Evolutionary conservation across 2,888 invertebrate species (phyloP).

Genomic region (Orthonevra nobilis): DNA sequence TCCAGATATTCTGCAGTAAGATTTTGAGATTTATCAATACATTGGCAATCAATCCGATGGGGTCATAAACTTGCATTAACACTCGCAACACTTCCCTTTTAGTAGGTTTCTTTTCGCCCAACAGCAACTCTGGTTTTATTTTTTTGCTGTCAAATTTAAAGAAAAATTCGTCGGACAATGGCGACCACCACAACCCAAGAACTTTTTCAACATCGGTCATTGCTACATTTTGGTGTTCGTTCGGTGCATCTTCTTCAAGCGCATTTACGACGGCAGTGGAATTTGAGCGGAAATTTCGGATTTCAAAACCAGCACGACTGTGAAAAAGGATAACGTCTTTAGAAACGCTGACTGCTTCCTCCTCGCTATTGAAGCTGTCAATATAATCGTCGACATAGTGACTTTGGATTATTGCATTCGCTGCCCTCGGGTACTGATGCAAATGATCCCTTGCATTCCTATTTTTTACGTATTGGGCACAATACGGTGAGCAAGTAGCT

Average conservation of each 20-base stretch:
- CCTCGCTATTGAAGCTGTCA: constrained; percentile 4
- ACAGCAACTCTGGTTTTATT: no score
- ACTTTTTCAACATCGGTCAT: constrained; percentile 31
- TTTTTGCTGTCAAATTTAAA: no score
- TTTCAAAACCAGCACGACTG: constrained; percentile 15
- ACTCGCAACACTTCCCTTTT: no score
- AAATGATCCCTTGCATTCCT: background rate
- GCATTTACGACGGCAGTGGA: background rate
- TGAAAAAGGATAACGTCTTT: no score
- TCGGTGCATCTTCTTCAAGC: background rate
- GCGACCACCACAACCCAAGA: constrained; percentile 65
- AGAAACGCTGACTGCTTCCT: no score
- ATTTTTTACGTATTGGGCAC: constrained; percentile 17
- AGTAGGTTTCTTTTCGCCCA: no score
- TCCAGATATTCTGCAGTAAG: constrained; percentile 40
- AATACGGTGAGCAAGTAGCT: constrained; percentile 8
- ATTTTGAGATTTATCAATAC: constrained; percentile 41
- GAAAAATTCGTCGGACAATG: no score
- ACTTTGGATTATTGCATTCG: background rate
- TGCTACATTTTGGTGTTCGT: background rate
- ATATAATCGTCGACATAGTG: constrained; percentile 19
- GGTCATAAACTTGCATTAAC: no score
- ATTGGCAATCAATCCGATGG: constrained; percentile 29
- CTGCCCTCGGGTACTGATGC: background rate
- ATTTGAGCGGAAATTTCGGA: constrained; percentile 14